Conservation (phyloP, 2,797 vertebrate genomes). For the Gallinago nigripennis region DNA sequence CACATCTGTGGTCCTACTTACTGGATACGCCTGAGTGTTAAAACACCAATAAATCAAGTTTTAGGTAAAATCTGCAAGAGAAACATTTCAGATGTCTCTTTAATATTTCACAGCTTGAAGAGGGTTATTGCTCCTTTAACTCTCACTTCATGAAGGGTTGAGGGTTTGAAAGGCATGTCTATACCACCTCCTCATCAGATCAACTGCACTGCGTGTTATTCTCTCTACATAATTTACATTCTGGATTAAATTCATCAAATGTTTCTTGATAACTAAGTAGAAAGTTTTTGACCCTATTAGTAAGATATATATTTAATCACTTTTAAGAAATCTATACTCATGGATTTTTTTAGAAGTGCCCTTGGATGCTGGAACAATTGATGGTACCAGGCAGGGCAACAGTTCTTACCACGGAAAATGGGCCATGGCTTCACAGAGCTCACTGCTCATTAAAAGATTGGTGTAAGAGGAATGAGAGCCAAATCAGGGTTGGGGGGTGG, state of each 20-base stretch:
- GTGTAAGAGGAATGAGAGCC: not conserved
- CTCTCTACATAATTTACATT: not conserved
- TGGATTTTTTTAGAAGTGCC: not conserved
- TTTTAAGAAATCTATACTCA: not conserved
- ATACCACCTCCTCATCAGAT: not conserved
- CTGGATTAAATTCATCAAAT: not conserved
- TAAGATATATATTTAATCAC: not conserved
- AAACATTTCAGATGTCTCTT: not conserved
- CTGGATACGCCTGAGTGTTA: not conserved
- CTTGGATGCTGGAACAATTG: not conserved
- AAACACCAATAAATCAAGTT: not conserved
- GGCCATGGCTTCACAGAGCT: not conserved
- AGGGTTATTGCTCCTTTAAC: not conserved
- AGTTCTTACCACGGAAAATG: not conserved
- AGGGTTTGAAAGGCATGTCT: not conserved
- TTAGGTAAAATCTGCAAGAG: not conserved
- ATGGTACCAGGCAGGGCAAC: not conserved
- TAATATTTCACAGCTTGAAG: not conserved
- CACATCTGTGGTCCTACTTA: not conserved
- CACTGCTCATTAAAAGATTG: not conserved
- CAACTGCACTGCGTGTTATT: not conserved
- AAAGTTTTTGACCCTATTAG: not conserved
- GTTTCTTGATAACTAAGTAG: not conserved
- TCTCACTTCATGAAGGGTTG: not conserved
- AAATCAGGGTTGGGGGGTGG: not conserved